Percentiles rank a stretch among this genome's conserved stretches.
These are phyloP conservation scores for Hippocampus mohnikei DNA, from an alignment of 2,113 vertebrate species.

Conservation along the genomic window DNA sequence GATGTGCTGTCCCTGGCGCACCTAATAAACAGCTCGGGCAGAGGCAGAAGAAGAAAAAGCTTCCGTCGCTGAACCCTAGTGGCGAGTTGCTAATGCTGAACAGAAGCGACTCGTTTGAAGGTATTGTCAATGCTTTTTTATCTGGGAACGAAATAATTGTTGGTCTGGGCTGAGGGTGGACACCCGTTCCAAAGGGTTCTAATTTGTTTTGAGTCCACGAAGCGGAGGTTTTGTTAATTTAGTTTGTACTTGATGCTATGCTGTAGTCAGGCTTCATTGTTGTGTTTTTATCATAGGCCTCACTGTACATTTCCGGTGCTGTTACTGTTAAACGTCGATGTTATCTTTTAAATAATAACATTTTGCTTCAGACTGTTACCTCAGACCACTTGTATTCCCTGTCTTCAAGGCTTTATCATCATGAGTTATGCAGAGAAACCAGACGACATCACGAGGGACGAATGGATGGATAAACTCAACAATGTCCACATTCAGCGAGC, in stretches of 20 bases:
- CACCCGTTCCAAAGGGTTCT: background rate
- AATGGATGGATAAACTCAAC: constrained; percentile 98
- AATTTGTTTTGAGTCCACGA: background rate
- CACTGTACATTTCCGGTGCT: constrained; percentile 19
- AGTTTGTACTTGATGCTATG: constrained; percentile 45
- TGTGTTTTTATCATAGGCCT: constrained; percentile 55
- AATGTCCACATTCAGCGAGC: constrained; percentile 97
- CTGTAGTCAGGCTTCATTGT: constrained; percentile 51
- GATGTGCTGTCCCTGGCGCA: background rate
- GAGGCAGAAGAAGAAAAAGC: constrained; percentile 21
- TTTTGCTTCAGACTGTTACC: background rate
- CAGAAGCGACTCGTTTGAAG: constrained; percentile 51
- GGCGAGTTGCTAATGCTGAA: constrained; percentile 55
- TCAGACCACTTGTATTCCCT: background rate
- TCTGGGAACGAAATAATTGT: background rate
- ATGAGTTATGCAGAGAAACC: constrained; percentile 99
- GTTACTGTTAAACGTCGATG: background rate
- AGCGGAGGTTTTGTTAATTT: constrained; percentile 35
- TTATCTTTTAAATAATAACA: background rate
- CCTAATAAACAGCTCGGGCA: background rate
- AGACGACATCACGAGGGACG: constrained; percentile 95
- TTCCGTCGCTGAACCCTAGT: constrained; percentile 14
- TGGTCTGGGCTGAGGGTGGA: background rate
- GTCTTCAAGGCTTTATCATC: constrained; percentile 35
- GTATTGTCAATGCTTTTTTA: constrained; percentile 39